phyloP scores from a whole-genome alignment of 1,140 invertebrate species.

The Dinoponera quadriceps region DNA sequence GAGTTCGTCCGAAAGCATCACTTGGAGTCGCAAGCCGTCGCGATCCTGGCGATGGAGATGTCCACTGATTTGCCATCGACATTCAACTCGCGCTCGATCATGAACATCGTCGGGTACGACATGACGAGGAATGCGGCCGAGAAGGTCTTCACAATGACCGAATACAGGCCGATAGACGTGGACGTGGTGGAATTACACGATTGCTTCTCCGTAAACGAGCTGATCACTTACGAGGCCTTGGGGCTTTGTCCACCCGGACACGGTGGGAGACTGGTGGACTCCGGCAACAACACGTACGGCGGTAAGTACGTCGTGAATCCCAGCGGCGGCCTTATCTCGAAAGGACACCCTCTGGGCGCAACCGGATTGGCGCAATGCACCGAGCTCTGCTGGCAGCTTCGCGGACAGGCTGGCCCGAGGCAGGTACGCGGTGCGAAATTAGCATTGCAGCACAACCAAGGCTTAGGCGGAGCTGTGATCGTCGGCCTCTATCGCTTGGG shows the following conservation, averaged over 20 bases:
- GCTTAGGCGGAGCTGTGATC: conserved; percentile 97
- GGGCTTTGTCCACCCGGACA: conserved; percentile 96
- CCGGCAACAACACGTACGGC: conserved; percentile 98
- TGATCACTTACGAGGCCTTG: conserved; percentile 98
- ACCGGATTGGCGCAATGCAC: conserved; percentile 98
- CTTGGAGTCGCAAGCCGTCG: conserved; percentile 94
- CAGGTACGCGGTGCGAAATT: conserved; percentile 95
- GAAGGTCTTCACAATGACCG: conserved; percentile 92
- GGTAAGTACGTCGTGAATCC: conserved; percentile 99
- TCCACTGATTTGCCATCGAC: conserved; percentile 95
- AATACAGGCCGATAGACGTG: conserved; percentile 92
- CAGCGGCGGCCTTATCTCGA: conserved; percentile 98
- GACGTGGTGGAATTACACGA: conserved; percentile 99
- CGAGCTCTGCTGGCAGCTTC: conserved; percentile 97
- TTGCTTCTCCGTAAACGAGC: conserved; percentile 99
- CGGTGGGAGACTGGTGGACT: conserved; percentile 96
- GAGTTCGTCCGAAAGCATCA: conserved; percentile 94
- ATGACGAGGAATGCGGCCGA: conserved; percentile 96
- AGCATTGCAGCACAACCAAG: conserved; percentile 98
- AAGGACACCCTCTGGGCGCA: conserved; percentile 99
- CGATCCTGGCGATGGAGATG: conserved; percentile 99
- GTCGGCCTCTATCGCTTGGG: conserved; percentile 95
- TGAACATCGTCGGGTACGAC: conserved; percentile 94
- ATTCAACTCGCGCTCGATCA: conserved; percentile 93
- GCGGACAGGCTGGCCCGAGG: conserved; percentile 94